phyloP scores from a whole-genome alignment of 2,113 vertebrate species.

The Natator depressus region DNA sequence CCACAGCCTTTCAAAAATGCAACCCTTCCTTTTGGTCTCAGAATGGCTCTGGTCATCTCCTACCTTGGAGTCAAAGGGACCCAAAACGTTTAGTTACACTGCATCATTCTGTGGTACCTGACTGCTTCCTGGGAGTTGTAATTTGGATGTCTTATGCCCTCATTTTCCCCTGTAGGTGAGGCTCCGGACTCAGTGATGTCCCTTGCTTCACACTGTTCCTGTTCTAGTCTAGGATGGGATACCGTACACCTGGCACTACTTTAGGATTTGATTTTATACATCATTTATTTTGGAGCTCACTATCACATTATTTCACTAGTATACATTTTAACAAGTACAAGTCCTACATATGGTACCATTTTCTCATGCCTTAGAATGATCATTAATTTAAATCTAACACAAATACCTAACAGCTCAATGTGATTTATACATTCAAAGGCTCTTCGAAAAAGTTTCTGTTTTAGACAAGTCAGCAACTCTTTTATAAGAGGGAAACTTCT shows the following conservation, averaged over 20 bases:
- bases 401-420: background rate
- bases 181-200: fast-evolving
- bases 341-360: background rate
- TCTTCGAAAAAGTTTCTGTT: background rate
- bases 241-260: background rate
- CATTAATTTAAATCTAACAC: background rate
- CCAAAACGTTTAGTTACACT: background rate
- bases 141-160: background rate
- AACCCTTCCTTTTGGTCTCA: background rate
- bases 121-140: background rate
- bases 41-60: background rate
- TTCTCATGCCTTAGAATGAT: background rate
- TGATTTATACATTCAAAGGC: background rate
- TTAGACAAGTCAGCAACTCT: background rate
- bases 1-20: background rate
- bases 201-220: background rate
- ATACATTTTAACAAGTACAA: background rate
- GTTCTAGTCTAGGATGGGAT: background rate
- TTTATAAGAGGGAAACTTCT: background rate
- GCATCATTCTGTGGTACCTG: fast-evolving
- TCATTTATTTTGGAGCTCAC: background rate
- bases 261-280: background rate
- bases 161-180: background rate
- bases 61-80: background rate
- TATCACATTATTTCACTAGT: background rate